These are phyloP conservation scores for Bicyclus anynana DNA, from an alignment of 1,140 invertebrate species.

Conservation along the genomic window DNA sequence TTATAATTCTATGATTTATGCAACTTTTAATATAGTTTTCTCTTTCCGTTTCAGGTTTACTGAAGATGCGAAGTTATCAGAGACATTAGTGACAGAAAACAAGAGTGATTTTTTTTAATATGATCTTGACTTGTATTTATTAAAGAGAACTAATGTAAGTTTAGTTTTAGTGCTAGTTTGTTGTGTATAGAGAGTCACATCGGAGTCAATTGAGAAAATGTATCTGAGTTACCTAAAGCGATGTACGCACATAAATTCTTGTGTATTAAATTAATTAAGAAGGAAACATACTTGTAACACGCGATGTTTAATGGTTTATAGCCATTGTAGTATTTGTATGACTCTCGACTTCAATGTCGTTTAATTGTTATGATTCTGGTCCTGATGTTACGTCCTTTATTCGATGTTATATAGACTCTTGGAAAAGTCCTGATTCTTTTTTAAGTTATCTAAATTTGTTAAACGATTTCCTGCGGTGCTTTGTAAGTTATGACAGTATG, in stretches of 20 bases:
- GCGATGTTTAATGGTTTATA: too few relatives aligned
- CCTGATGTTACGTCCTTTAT: too few relatives aligned
- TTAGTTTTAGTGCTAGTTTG: constrained; percentile 35
- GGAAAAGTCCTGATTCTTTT: too few relatives aligned
- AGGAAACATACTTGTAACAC: neutral
- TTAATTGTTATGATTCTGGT: too few relatives aligned
- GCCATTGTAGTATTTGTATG: too few relatives aligned
- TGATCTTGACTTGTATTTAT: constrained; percentile 57
- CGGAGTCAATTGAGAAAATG: constrained; percentile 29
- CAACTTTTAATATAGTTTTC: neutral
- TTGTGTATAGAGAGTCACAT: constrained; percentile 44
- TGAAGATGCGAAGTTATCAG: constrained; percentile 30
- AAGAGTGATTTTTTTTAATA: constrained; percentile 41
- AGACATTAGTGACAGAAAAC: constrained; percentile 42
- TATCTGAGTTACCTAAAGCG: constrained; percentile 41
- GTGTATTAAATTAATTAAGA: neutral
- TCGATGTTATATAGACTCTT: too few relatives aligned
- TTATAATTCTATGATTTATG: too few relatives aligned
- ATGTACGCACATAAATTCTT: constrained; percentile 3
- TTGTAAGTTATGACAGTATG: neutral
- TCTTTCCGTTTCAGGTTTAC: constrained; percentile 51
- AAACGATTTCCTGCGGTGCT: neutral
- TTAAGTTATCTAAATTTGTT: constrained; percentile 1
- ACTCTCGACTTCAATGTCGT: too few relatives aligned
- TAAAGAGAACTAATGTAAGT: constrained; percentile 38